These are phyloP conservation scores for Microplitis deprimator DNA, from an alignment of 2,888 invertebrate genomes.

Conservation along the genomic window DNA sequence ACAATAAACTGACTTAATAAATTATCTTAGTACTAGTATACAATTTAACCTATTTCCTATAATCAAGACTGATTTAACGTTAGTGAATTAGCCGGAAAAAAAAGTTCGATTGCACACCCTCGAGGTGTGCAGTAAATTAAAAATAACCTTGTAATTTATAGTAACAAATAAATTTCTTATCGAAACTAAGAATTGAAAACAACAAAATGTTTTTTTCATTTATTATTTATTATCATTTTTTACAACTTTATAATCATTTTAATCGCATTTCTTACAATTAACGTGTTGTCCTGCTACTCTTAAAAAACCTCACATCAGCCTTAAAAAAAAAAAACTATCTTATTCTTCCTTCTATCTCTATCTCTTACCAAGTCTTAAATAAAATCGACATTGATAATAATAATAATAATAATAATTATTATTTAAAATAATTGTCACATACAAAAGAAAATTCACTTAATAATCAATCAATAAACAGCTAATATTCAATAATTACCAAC, in stretches of 20 bases:
- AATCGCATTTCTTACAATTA: not conserved
- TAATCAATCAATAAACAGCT: constrained; percentile 57
- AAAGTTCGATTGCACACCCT: no score
- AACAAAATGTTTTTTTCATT: constrained; percentile 5
- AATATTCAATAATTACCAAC: constrained; percentile 50
- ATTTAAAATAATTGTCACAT: constrained; percentile 7
- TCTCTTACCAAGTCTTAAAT: constrained; percentile 19
- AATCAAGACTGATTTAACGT: no score
- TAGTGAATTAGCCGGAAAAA: no score
- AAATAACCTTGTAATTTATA: no score
- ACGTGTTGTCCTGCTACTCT: not conserved
- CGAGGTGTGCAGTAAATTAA: no score
- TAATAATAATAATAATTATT: not conserved
- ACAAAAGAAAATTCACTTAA: constrained; percentile 25
- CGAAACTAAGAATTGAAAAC: constrained; percentile 43
- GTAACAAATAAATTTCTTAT: no score
- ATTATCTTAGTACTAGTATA: no score
- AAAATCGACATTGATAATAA: constrained; percentile 4
- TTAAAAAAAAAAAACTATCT: constrained; percentile 41
- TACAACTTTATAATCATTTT: constrained; percentile 1
- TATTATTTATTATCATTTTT: not conserved
- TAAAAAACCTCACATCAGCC: not conserved
- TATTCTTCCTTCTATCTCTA: not conserved
- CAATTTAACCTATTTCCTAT: no score
- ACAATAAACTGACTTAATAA: no score